These are phyloP conservation scores for Agraylea sexmaculata DNA, from an alignment of 1,140 invertebrate genomes.

Conservation along the genomic window DNA sequence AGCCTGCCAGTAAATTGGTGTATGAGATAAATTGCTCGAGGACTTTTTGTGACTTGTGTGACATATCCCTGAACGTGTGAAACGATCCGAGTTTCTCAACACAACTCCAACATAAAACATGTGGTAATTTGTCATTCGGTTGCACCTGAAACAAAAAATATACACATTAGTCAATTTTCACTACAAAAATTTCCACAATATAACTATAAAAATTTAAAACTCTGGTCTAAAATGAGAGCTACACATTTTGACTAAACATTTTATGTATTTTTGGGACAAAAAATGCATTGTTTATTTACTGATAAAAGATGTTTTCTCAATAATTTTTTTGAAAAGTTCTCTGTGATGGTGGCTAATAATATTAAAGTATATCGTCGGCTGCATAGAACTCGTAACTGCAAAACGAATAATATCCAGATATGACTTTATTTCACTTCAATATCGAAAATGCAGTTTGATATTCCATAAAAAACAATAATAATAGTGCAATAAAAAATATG, in stretches of 20 bases:
- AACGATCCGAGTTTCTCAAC: constrained; percentile 44
- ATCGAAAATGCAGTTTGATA: too few species aligned
- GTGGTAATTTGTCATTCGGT: constrained; percentile 42
- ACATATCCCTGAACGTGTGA: constrained; percentile 43
- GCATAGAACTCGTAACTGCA: too few species aligned
- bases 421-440: too few species aligned
- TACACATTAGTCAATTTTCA: neutral
- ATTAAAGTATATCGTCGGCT: too few species aligned
- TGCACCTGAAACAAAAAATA: constrained; percentile 31
- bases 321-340: too few species aligned
- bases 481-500: too few species aligned
- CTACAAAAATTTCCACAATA: neutral
- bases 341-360: too few species aligned
- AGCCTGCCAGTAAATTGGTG: constrained; percentile 40
- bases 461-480: too few species aligned
- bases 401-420: too few species aligned
- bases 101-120: constrained; percentile 45
- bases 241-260: constrained; percentile 3
- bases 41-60: constrained; percentile 44
- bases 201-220: neutral
- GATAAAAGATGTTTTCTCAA: neutral
- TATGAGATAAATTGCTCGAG: constrained; percentile 45
- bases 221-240: neutral
- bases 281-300: constrained; percentile 2
- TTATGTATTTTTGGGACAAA: neutral